Base-by-base conservation (phyloP, 2,888 invertebrate genomes). In the Erannis defoliaria region DNA sequence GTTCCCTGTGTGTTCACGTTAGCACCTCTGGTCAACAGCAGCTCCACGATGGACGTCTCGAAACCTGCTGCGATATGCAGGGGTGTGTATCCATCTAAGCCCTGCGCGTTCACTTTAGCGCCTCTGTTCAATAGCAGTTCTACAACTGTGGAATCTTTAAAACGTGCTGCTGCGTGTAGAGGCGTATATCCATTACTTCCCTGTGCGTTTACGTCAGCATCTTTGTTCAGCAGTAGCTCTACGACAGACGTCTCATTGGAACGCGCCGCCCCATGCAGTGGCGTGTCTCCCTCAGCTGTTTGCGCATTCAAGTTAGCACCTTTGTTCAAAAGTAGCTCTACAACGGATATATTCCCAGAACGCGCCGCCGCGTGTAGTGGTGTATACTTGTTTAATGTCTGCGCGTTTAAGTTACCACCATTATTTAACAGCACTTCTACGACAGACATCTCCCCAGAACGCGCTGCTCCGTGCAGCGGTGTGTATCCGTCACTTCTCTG, bases 1-100 rank as follows among this genome's bases (percentile, higher is more conserved):
- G 10, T 42, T n/a, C 2, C 19, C n/a, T 19, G 40, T n/a, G 40
- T 4, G 18, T 21, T 42, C 45, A 76, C 57, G 51, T 21, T 10
- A 19, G 19, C 40, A 8, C 40, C 12, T 21, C 5, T 21, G 5
- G 19, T n/a, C 3, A n/a, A 12, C n/a, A 21, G n/a, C n/a, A 42
- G 21, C 5, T 42, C 19, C 5, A 12, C 19, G 5, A 1, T 26
- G 1, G 14, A 14, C 1, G 1, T 19, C 0, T 42, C 1, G n/a
- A 0, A 19, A n/a, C 1, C 5, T 5, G 10, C n/a, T 12, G n/a
- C 21, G 1, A 19, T 12, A 12, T 21, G 21, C n/a, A 42, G n/a
- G 1, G 42, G 21, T 3, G 42, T 42, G 21, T n/a, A 3, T n/a
- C 21, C n/a, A 0, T 21, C 1, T 21, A 1, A 5, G 1, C 5